phyloP scores from a whole-genome alignment of 1,140 invertebrate genomes.

The Drosophila parabipectinata region DNA sequence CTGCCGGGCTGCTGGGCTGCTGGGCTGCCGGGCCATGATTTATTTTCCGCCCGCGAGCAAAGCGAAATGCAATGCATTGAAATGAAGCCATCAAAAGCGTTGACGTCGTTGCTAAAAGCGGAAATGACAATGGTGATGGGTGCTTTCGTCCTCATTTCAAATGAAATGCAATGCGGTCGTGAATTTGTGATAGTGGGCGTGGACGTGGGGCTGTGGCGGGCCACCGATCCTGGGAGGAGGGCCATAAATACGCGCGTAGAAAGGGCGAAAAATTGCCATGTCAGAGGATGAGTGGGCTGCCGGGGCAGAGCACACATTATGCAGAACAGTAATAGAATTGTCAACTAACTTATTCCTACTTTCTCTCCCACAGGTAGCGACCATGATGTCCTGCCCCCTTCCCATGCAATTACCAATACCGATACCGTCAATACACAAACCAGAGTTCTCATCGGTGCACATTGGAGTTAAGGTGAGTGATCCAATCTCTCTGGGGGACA shows the following conservation, averaged over 20 bases:
- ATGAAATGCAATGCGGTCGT: conserved; percentile 67
- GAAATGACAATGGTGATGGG: conserved; percentile 78
- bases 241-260: conserved; percentile 75
- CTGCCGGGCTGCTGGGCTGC: background rate
- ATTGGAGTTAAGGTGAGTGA: conserved; percentile 87
- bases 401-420: conserved; percentile 86
- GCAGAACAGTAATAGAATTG: too few species aligned
- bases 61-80: conserved; percentile 53
- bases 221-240: conserved; percentile 23
- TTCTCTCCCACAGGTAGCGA: conserved; percentile 85
- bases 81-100: conserved; percentile 81
- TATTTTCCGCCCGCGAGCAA: conserved; percentile 60
- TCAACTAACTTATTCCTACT: conserved; percentile 56
- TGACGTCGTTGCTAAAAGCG: conserved; percentile 79
- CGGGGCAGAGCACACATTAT: too few species aligned
- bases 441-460: conserved; percentile 86
- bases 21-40: conserved; percentile 61
- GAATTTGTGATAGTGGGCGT: conserved; percentile 32
- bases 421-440: conserved; percentile 85
- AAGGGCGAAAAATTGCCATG: conserved; percentile 75
- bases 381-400: conserved; percentile 88
- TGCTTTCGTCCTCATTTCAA: conserved; percentile 6
- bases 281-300: conserved; percentile 33
- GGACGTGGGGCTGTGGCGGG: background rate
- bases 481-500: background rate